Evolutionary conservation across 2,113 vertebrate genomes (phyloP), one percentile per base, ranked within the genome.

Genomic region (Rhinogobius similis): DNA sequence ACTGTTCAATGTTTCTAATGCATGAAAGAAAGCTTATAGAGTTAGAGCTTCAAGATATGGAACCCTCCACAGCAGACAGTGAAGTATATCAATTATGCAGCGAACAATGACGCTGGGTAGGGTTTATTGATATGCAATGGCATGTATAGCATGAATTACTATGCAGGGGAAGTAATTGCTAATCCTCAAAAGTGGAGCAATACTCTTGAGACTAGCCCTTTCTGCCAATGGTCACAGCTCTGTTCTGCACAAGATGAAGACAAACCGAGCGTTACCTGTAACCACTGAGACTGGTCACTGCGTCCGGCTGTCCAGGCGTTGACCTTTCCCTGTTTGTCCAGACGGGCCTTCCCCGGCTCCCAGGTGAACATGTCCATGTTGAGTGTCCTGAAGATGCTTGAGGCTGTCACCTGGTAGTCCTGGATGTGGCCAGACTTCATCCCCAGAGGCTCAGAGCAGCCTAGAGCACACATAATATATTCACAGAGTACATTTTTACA

Each of bases 341-440:
- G 91, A 0, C 98, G 93, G 56, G 98, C 96, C 88, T 98, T 99
- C 59, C 96, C 93, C n/a, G 98, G 95, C 84, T 99, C 97, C 98
- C 98, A 99, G 9, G 97, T 91, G 6, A 99, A 99, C 96, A 99
- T 98, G 86, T 99, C 97, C 97, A 99, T 98, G 91, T 98, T 99
- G 86, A 99, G 95, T 0, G 98, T 99, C 68, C 96, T 93, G 92
- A 99, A 99, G 88, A 97, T 86, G 72, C 97, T 98, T 58, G 98
- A 99, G 43, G 96, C 97, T 1, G 91, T 95, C 78, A 98, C 95
- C 88, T 99, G 98, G 83, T 94, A 97, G 84, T 99, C 98, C 83
- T 98, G 97, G 76, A 99, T 92, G 6, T 98, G 96, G 65, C 97
- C 97, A 0, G 97, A 97, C 85, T 99, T 99, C 96, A 99, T 96